These are phyloP conservation scores for Microtus montanus DNA, from an alignment of 2,113 vertebrate species.

Conservation along the genomic window DNA sequence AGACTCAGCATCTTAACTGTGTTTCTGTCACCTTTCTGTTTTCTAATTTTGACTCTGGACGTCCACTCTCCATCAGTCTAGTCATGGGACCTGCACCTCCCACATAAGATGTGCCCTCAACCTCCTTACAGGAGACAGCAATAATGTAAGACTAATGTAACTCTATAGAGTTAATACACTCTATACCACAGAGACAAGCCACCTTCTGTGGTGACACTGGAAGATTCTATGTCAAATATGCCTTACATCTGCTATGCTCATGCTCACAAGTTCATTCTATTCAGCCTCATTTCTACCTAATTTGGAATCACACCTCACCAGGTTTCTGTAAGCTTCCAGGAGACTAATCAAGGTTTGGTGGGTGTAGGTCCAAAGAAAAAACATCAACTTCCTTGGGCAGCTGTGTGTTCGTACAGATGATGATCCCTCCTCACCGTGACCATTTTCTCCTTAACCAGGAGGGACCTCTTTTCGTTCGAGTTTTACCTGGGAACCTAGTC, in stretches of 20 bases:
- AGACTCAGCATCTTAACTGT: background rate
- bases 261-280: background rate
- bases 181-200: background rate
- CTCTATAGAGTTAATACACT: background rate
- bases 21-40: background rate
- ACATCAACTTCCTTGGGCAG: background rate
- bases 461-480: background rate
- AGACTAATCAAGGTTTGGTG: background rate
- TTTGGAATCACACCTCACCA: background rate
- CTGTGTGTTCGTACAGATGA: background rate
- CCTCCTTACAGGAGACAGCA: background rate
- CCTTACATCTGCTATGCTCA: background rate
- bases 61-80: background rate
- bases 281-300: slow-evolving; percentile 26
- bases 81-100: background rate
- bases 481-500: slow-evolving; percentile 19
- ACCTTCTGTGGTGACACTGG: background rate
- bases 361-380: slow-evolving; percentile 24
- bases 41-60: background rate
- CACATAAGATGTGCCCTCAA: background rate
- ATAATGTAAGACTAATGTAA: background rate
- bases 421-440: background rate
- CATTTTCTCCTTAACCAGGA: slow-evolving; percentile 8
- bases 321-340: background rate
- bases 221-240: background rate